These are phyloP conservation scores for Temnothorax nylanderi DNA, from an alignment of 1,140 invertebrate genomes.

Conservation along the genomic window DNA sequence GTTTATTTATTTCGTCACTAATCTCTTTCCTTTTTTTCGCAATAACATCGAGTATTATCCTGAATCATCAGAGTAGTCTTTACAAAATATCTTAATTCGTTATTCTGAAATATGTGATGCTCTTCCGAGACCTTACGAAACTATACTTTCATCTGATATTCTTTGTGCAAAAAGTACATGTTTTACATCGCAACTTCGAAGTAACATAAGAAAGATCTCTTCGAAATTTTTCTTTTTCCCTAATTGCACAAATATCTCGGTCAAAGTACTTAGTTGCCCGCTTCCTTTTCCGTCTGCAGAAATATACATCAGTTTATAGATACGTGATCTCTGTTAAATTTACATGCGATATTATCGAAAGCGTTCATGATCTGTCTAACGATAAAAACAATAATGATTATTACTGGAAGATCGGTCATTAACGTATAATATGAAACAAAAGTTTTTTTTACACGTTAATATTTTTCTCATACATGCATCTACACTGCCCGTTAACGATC, in stretches of 20 bases:
- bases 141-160: slow-evolving; percentile 7
- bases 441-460: not conserved
- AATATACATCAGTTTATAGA: slow-evolving; percentile 1
- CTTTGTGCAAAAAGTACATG: slow-evolving; percentile 20
- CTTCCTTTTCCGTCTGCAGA: not conserved
- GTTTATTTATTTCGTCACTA: slow-evolving; percentile 49
- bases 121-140: not conserved
- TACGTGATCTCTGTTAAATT: slow-evolving; percentile 1
- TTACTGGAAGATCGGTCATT: slow-evolving; percentile 20
- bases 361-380: slow-evolving; percentile 56
- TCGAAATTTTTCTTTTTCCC: slow-evolving; percentile 12
- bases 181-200: not conserved
- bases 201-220: not conserved
- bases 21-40: slow-evolving; percentile 44
- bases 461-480: not conserved
- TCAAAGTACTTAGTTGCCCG: not conserved
- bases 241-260: slow-evolving; percentile 16
- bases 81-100: slow-evolving; percentile 24
- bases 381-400: slow-evolving; percentile 20
- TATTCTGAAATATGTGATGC: not conserved
- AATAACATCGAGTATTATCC: slow-evolving; percentile 41
- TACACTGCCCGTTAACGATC: no score
- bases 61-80: not conserved
- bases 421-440: slow-evolving; percentile 26
- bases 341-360: slow-evolving; percentile 31